A percentile compares a stretch with the other conserved stretches of the same genome.
phyloP scores from a whole-genome alignment of 2,113 vertebrate genomes.

The Tonatia bakeri region DNA sequence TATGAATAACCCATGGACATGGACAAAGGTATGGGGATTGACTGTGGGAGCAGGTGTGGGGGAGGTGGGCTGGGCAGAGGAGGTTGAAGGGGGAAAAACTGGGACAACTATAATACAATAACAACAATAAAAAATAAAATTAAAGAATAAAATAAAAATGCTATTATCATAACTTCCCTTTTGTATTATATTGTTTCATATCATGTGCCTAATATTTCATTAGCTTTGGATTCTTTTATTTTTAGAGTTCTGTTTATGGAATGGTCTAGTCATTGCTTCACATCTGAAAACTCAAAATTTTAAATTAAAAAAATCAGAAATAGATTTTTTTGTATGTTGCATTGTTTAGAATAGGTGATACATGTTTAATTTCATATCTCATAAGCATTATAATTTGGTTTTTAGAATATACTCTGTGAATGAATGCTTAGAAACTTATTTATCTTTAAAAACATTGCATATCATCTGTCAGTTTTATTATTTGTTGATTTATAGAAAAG shows the following conservation, averaged over 20 bases:
- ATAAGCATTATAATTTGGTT: neutral
- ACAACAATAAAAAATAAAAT: no score
- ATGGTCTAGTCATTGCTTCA: neutral
- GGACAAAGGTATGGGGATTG: no score
- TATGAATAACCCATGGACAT: no score
- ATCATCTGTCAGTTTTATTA: neutral
- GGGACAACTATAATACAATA: no score
- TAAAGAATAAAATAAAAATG: no score
- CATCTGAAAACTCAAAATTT: neutral
- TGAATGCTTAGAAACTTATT: neutral
- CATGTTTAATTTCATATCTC: neutral
- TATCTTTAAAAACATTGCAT: neutral
- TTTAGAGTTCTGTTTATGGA: neutral
- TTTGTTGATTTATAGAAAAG: neutral
- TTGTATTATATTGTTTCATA: neutral
- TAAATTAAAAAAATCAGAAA: neutral
- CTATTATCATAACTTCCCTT: neutral
- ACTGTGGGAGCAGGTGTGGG: no score
- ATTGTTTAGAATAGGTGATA: neutral
- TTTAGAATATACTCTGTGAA: neutral
- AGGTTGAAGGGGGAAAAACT: no score
- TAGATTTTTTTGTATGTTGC: neutral
- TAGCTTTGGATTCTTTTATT: neutral
- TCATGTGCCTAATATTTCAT: neutral
- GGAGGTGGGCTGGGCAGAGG: no score